Evolutionary conservation across 2,113 vertebrate genomes (phyloP).

Genomic region (Hemiscyllium ocellatum): DNA sequence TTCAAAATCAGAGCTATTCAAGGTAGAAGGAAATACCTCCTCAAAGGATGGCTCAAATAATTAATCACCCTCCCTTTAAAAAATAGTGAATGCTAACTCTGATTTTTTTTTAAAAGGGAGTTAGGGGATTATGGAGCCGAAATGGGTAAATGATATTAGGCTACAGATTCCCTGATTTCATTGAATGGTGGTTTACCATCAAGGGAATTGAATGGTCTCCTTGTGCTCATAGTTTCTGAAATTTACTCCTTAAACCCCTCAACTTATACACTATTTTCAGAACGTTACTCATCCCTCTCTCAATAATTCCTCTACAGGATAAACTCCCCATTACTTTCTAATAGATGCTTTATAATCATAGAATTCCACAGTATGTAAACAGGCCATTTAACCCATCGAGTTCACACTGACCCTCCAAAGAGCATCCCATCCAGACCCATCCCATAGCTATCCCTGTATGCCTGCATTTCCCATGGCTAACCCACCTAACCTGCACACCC

Average conservation of each 20-base stretch:
- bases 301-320: background rate
- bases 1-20: background rate
- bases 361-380: no score
- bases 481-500: no score
- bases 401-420: no score
- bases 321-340: background rate
- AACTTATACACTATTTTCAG: background rate
- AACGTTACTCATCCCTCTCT: background rate
- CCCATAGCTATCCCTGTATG: no score
- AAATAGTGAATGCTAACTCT: background rate
- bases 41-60: background rate
- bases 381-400: no score
- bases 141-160: background rate
- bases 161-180: background rate
- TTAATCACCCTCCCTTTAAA: background rate
- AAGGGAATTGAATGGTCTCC: background rate
- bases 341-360: background rate
- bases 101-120: background rate
- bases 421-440: no score
- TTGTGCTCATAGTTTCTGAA: background rate
- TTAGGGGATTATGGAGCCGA: background rate
- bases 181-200: background rate
- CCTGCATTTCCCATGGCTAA: no score
- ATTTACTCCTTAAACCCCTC: background rate
- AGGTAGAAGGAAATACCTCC: background rate